phyloP scores from a whole-genome alignment of 2,113 vertebrate species.

The Python bivittatus region DNA sequence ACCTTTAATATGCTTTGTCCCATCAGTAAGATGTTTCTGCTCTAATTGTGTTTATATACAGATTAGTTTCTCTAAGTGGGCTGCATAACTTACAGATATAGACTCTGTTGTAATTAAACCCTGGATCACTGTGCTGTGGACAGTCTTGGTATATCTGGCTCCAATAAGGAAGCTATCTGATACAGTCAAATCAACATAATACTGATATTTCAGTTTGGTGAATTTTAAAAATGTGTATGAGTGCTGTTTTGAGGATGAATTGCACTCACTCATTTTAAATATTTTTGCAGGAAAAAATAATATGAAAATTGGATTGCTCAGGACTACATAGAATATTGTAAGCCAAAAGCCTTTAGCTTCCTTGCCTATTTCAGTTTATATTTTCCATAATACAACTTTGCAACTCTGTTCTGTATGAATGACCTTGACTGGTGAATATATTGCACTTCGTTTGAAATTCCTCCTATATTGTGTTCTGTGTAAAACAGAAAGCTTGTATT shows the following conservation, averaged over 20 bases:
- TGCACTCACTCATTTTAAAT: slow-evolving; percentile 37
- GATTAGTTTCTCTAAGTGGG: slow-evolving; percentile 1
- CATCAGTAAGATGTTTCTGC: slow-evolving; percentile 17
- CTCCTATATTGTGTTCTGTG: not conserved
- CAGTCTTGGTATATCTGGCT: slow-evolving; percentile 7
- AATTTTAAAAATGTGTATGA: slow-evolving; percentile 41
- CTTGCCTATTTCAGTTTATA: not conserved
- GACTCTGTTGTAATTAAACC: slow-evolving; percentile 32
- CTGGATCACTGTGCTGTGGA: slow-evolving; percentile 30
- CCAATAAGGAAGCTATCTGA: not conserved
- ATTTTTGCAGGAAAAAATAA: not conserved
- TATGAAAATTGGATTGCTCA: not conserved
- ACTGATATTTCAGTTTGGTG: slow-evolving; percentile 5
- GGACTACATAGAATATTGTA: not conserved
- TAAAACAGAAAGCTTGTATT: not conserved
- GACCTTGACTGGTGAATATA: not conserved
- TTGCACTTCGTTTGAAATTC: not conserved
- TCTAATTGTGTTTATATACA: slow-evolving; percentile 50
- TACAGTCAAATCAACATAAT: not conserved
- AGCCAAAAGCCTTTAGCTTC: not conserved
- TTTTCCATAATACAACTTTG: not conserved
- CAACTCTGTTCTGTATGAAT: not conserved
- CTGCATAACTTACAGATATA: slow-evolving; percentile 7
- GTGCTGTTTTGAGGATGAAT: slow-evolving; percentile 47
- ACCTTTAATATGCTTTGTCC: not conserved